Percentiles rank a stretch among this genome's conserved stretches.
Conservation (phyloP, 2,113 vertebrate genomes). For the Leptosomus discolor region DNA sequence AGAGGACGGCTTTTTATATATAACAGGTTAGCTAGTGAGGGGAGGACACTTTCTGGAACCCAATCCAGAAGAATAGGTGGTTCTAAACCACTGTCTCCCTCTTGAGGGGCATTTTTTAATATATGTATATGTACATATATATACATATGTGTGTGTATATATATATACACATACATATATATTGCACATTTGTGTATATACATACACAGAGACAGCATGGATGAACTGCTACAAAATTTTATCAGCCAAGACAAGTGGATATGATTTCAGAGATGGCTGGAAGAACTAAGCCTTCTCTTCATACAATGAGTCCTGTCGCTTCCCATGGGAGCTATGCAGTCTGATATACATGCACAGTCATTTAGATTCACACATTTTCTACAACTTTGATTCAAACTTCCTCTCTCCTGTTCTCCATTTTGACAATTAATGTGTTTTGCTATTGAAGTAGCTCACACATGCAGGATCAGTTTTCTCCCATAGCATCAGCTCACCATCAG, state of each 20-base stretch:
- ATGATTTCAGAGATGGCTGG: not conserved
- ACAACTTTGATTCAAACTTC: not conserved
- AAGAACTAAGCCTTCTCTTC: not conserved
- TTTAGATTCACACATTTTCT: constrained; percentile 14
- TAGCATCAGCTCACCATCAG: not conserved
- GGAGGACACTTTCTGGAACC: not conserved
- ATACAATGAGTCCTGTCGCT: not conserved
- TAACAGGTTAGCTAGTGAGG: not conserved
- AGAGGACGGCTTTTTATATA: not conserved
- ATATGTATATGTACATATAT: not conserved
- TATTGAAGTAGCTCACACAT: not conserved
- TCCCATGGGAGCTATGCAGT: not conserved
- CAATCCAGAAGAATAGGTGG: not conserved
- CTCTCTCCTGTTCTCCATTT: not conserved
- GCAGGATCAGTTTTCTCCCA: not conserved
- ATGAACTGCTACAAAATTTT: not conserved
- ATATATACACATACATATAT: not conserved
- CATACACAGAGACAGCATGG: not conserved
- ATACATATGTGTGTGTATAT: not conserved
- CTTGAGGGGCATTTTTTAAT: not conserved
- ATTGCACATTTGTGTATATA: not conserved
- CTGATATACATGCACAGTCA: not conserved
- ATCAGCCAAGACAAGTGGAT: not conserved
- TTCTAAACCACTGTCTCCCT: not conserved
- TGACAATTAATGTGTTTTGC: not conserved